phyloP scores from a whole-genome alignment of 2,797 vertebrate genomes.

The Scomberomorus guttatus region DNA sequence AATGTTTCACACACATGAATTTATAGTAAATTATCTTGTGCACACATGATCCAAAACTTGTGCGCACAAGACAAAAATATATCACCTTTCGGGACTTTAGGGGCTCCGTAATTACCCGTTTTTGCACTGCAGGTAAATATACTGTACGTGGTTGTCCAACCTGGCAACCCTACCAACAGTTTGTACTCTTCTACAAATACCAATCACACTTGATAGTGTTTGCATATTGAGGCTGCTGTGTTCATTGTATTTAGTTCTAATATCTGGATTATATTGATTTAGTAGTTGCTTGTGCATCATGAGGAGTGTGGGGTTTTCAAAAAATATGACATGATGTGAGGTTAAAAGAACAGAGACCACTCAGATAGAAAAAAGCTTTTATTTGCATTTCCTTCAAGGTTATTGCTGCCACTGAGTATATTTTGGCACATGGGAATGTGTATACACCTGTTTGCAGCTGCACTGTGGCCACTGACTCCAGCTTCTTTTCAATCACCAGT shows the following conservation, averaged over 20 bases:
- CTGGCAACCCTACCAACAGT: slow-evolving; percentile 12
- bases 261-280: not conserved
- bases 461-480: slow-evolving; percentile 26
- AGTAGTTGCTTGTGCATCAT: not conserved
- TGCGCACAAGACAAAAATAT: not conserved
- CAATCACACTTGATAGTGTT: not conserved
- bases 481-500: slow-evolving; percentile 27
- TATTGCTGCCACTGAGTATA: slow-evolving; percentile 25
- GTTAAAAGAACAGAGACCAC: slow-evolving; percentile 23
- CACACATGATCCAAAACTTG: not conserved
- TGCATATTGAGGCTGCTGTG: not conserved
- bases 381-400: slow-evolving; percentile 65
- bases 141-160: not conserved
- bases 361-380: slow-evolving; percentile 60
- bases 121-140: not conserved
- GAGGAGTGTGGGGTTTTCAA: not conserved
- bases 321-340: not conserved
- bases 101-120: not conserved
- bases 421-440: slow-evolving; percentile 27
- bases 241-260: not conserved
- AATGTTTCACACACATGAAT: too few species aligned
- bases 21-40: not conserved
- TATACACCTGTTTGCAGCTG: slow-evolving; percentile 37
- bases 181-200: too few species aligned
- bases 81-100: too few species aligned